Evolutionary conservation across 2,888 invertebrate species (phyloP).

Genomic region (Torymus auratus): DNA sequence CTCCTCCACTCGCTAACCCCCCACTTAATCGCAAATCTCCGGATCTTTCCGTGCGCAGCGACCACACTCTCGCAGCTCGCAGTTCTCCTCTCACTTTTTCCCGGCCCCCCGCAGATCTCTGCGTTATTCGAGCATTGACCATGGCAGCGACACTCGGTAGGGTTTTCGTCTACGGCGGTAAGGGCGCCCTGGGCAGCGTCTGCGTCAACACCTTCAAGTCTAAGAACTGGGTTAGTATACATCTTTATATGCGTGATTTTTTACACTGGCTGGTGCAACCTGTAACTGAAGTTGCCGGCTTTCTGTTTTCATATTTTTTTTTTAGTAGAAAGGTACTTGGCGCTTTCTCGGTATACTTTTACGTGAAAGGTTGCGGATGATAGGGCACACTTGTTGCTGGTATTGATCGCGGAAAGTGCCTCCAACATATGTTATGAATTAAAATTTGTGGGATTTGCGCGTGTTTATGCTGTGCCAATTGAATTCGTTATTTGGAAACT

Average conservation of each 20-base stretch:
- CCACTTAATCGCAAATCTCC: neutral
- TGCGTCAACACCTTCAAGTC: conserved; percentile 93
- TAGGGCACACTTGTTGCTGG: conserved; percentile 48
- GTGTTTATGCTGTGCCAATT: no score
- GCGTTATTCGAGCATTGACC: neutral
- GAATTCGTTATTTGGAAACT: neutral
- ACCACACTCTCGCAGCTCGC: neutral
- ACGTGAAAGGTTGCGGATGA: neutral
- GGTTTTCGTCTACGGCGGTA: conserved; percentile 95
- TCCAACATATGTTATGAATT: conserved; percentile 16
- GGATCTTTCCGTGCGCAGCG: conserved; percentile 7
- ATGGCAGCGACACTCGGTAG: conserved; percentile 81
- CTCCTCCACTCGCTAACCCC: no score
- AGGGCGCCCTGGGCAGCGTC: conserved; percentile 94
- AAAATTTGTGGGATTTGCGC: no score
- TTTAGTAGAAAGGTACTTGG: neutral
- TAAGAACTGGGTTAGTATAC: conserved; percentile 87
- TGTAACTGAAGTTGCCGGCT: conserved; percentile 44
- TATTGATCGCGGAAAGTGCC: conserved; percentile 22
- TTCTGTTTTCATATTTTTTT: conserved; percentile 40
- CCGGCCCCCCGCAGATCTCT: no score
- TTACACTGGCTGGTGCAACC: no score
- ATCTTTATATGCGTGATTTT: conserved; percentile 13
- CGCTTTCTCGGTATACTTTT: neutral
- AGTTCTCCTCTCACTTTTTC: neutral